A percentile compares a stretch with the other conserved stretches of the same genome.
Evolutionary conservation across 2,888 invertebrate species (phyloP).

Genomic region (Coelinius sp.): DNA sequence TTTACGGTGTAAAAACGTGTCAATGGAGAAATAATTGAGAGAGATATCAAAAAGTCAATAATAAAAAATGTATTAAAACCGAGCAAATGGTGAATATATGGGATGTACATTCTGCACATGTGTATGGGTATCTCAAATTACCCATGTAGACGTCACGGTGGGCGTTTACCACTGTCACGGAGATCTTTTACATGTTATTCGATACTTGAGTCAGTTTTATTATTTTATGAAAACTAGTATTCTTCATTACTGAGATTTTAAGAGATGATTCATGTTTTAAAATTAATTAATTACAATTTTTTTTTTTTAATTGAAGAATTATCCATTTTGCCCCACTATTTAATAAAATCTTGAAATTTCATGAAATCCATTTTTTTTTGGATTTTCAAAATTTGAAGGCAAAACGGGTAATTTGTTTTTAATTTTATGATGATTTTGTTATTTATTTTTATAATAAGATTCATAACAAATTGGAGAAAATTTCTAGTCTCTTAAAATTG

Average conservation of each 20-base stretch:
- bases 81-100: background rate
- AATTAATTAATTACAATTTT: too few relatives aligned
- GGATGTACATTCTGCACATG: background rate
- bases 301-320: too few relatives aligned
- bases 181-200: constrained; percentile 57
- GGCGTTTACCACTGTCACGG: constrained; percentile 56
- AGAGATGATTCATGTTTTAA: too few relatives aligned
- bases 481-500: too few relatives aligned
- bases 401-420: too few relatives aligned
- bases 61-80: background rate
- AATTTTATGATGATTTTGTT: background rate
- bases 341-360: too few relatives aligned
- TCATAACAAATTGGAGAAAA: too few relatives aligned
- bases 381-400: too few relatives aligned
- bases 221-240: constrained; percentile 7
- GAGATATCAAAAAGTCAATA: background rate
- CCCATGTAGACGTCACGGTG: constrained; percentile 42
- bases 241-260: background rate
- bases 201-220: constrained; percentile 40
- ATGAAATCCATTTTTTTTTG: too few relatives aligned
- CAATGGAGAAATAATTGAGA: background rate
- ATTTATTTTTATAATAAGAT: too few relatives aligned
- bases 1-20: background rate
- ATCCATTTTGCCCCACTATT: too few relatives aligned
- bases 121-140: background rate